Base-by-base conservation (phyloP, 2,113 vertebrate genomes). In the Notarius quadriscutis region DNA sequence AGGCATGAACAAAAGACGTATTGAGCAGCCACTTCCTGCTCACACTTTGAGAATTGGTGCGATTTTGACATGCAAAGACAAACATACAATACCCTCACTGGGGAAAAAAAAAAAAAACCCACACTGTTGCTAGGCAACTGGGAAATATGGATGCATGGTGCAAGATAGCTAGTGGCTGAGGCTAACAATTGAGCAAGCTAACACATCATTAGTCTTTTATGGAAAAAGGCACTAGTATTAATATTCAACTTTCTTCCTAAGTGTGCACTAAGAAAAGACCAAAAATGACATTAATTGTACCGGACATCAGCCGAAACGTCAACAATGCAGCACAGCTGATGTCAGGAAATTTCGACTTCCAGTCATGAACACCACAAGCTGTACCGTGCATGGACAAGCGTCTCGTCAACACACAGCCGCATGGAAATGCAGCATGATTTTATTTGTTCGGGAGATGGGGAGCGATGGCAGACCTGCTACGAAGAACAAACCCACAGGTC, bases 11-110 rank as follows among this genome's bases (percentile, higher is more conserved):
- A 80, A 80, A 80, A 80, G 55, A 34, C 27, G 22, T 17, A 50
- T 14, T 22, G 79, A 81, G 30, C 55, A 41, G 55, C 9, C 41
- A 18, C n/a, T 58, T 80, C 15, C 78, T 1, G 55, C 78, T 80
- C 55, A 34, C 78, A 60, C 57, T 60, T 81, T 34, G 57, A 12
- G 53, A 57, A 80, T 34, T 81, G 79, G 79, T 81, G 55, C 25
- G 79, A 81, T 60, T 81, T 81, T 41, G 79, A 81, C 79, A 81
- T 60, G 79, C 60, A 60, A 80, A 81, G 79, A 81, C 79, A 60
- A 81, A 81, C 57, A 41, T 60, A 58, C 79, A 81, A 81, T 60
- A 81, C 55, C 4, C 4, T 41, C 27, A 60, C 14, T 55, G 51
- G 11, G 20, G 2, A 17, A 34, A 22, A 75, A 74, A 74, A 48